Base-by-base conservation (phyloP, 2,113 vertebrate species). In the Connochaetes taurinus region DNA sequence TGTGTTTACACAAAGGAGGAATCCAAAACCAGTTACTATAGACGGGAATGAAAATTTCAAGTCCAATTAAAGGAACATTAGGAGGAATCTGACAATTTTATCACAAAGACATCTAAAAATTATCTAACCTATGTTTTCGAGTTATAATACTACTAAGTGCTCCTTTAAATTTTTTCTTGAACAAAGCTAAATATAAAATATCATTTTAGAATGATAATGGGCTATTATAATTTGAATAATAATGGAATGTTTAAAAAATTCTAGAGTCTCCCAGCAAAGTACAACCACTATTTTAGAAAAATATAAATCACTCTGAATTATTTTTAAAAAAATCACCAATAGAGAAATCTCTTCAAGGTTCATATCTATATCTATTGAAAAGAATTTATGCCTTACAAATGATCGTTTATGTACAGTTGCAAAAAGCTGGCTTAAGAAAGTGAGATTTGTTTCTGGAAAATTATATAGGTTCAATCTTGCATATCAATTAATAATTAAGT, bases 111-210 rank as follows among this genome's bases (percentile, higher is more conserved):
- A 97, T 86, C 60, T 86, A 86, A 58, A 95, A 97, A 95, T 91
- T 74, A 90, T 33, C 84, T 96, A 96, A 95, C 53, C 57, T 91
- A 71, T 87, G 71, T 25, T 90, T 33, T 87, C 55, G 36, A 91
- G 33, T 97, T 83, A 95, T 94, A 95, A 15, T 55, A 76, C 25
- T 93, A 91, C 7, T 81, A 96, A 96, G 17, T 80, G 52, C 60
- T 91, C 31, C 62, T 94, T 97, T 87, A 97, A 90, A 87, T 94
- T 25, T 60, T 85, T 93, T 83, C 15, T 95, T 58, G 88, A 95
- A 96, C 40, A 95, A 97, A 96, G 60, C 27, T 94, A 97, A 96
- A 97, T 87, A 95, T 36, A 81, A 76, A 96, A 83, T 87, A 76
- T 85, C 94, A 94, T 74, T 91, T 62, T 93, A 88, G 45, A 94